Base-by-base conservation (phyloP, 1,140 invertebrate species). In the Rhagoletis zephyria region DNA sequence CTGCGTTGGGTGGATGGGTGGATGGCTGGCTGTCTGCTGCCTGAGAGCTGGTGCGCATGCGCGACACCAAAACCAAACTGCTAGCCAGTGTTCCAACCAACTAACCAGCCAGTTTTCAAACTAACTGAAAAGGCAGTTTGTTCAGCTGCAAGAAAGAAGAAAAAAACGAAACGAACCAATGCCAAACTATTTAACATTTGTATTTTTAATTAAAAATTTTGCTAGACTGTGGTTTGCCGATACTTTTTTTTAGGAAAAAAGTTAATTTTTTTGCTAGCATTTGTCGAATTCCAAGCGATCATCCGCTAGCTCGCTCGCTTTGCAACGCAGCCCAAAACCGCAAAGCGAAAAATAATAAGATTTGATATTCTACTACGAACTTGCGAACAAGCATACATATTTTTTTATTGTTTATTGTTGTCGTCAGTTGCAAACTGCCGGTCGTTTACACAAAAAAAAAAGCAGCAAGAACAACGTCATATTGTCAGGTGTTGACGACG, bases 341-440 rank as follows among this genome's bases (percentile, higher is more conserved):
- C 74, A 81, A 56, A 56, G 74, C 74, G 74, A 81, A 56, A 81
- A 81, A 81, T 81, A 85, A 85, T 30, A 85, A 14, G 42, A 86
- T 81, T 81, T 56, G 51, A 61, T 86, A 86, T 56, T 77, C 0
- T 81, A 6, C 74, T 19, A 81, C n/a, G 42, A 10, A 67, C 10
- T 1, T 67, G 30, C n/a, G 10, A 16, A 19, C 42, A 42, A 12
- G 9, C 42, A 14, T 70, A n/a, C n/a, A n/a, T n/a, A n/a, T n/a
- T n/a, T n/a, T n/a, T n/a, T n/a, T n/a, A n/a, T n/a, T n/a, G n/a
- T n/a, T 16, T n/a, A 63, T 3, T 14, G 61, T 14, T 63, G 3
- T 63, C 61, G 61, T 63, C 16, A 63, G 61, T 14, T 14, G 16
- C 6, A 63, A 63, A 14, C 61, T 14, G 12, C 61, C 61, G 16